Base-by-base conservation (phyloP, 1,140 invertebrate genomes). In the Rhagoletis zephyria region DNA sequence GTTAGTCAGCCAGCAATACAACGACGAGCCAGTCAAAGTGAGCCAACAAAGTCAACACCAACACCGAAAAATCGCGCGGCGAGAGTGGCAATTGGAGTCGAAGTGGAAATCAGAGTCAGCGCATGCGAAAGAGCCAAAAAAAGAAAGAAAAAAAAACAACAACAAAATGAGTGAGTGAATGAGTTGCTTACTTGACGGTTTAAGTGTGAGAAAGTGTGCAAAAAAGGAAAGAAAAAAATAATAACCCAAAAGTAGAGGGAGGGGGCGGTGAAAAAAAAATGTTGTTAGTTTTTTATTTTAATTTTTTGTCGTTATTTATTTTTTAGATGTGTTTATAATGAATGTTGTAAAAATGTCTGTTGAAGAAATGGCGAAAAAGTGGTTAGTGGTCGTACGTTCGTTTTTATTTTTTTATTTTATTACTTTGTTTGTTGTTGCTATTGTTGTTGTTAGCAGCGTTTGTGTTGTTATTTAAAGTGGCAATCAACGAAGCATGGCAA, bases 401-500 rank as follows among this genome's bases (percentile, higher is more conserved):
- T 74, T 74, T 74, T 74, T 74, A 74, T 74, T 74, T 74, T 74
- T 45, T 40, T 14, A n/a, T 9, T 30, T 30, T 81, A 81, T 81
- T 56, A 81, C 48, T 81, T 59, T 63, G 4, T 9, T 63, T 63
- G 9, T 63, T 63, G 12, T 81, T 81, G 74, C 48, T 30, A 16
- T 56, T 81, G 74, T 42, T 30, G 48, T 56, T 81, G 74, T 81
- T 81, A 48, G 9, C 51, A 5, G n/a, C 30, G 74, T 81, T 56
- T 81, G 48, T 81, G 74, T 81, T 81, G 74, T 81, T 81, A 81
- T 81, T 81, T 81, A 81, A 81, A 19, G 74, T 81, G 74, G 74
- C n/a, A 87, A 81, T 60, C 85, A 87, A 65, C 87, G 87, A 87
- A 88, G 87, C 87, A 88, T 88, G 61, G 42, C 85, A 88, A 87